These are phyloP conservation scores for Chelonus insularis DNA, from an alignment of 1,140 invertebrate species.

Conservation along the genomic window DNA sequence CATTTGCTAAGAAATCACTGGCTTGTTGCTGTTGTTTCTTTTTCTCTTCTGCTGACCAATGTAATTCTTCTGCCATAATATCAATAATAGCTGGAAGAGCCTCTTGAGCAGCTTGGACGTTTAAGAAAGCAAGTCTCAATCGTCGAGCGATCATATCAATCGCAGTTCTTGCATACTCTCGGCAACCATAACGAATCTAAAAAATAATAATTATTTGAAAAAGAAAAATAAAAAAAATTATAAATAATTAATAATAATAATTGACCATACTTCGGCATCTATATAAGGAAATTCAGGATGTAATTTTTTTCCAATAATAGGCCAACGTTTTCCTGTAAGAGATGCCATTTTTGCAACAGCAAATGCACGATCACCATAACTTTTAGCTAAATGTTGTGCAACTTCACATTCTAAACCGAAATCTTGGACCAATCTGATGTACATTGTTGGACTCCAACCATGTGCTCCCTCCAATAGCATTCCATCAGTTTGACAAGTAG, in stretches of 20 bases:
- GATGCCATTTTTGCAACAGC: constrained; percentile 95
- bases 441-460: constrained; percentile 96
- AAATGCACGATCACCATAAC: constrained; percentile 97
- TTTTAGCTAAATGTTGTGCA: constrained; percentile 93
- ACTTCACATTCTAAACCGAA: constrained; percentile 89
- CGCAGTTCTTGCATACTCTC: constrained; percentile 95
- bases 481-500: constrained; percentile 81
- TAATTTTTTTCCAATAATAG: constrained; percentile 92
- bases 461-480: constrained; percentile 93
- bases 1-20: constrained; percentile 82
- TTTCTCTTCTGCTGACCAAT: constrained; percentile 86
- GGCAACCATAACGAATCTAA: constrained; percentile 83
- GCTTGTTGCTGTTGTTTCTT: constrained; percentile 80
- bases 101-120: constrained; percentile 95
- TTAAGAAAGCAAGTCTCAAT: constrained; percentile 91
- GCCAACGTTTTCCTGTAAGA: constrained; percentile 95
- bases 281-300: constrained; percentile 99
- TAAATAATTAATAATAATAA: neutral
- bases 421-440: constrained; percentile 94
- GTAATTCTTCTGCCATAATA: constrained; percentile 95
- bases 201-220: constrained; percentile 30
- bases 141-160: constrained; percentile 96
- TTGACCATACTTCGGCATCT: constrained; percentile 83
- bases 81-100: constrained; percentile 88
- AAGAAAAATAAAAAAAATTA: neutral